Base-by-base conservation (phyloP, 2,888 invertebrate species). In the Aspidapion aeneum region DNA sequence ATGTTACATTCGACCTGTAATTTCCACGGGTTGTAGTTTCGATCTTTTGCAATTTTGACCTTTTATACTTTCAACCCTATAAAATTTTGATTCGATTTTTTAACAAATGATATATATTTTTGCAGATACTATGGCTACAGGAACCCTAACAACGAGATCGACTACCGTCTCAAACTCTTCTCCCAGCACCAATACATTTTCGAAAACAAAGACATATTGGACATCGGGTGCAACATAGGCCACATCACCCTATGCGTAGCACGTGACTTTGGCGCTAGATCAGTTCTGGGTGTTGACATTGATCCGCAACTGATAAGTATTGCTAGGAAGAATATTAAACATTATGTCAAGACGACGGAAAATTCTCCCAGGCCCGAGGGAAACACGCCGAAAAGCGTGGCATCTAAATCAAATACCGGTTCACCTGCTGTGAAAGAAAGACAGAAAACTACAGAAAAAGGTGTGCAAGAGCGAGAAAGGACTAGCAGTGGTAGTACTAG, bases 161-260 rank as follows among this genome's bases (percentile, higher is more conserved):
- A 98, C 79, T 86, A 90, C 55, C 86, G 99, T 60, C 82, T 98
- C 69, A 88, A 88, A 74, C 89, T 91, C 62, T 90, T 98, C 74
- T 86, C 86, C 64, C 86, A 89, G 74, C 88, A 93, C 73, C 82
- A 86, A 54, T 90, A 94, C 73, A 84, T 97, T 75, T 97, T 98
- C 78, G 85, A 88, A 68, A 90, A 90, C 68, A 96, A 94, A 80
- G 93, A 95, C 79, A 90, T 98, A 55, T 83, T 99, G 68, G 99
- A 99, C 77, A 92, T 99, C 75, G 99, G 99, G 17, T 99, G 98
- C 80, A 99, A 99, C 81, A 92, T 95, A 65, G 99, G 99, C 1
- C 94, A 96, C 77, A 87, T 99, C 70, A 96, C 98, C 9, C 85
- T 98, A 51, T 89, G 91, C 0, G 86, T 99, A 57, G 98, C 96